Conservation (phyloP, 2,113 vertebrate genomes). For the Saguinus imperator region DNA sequence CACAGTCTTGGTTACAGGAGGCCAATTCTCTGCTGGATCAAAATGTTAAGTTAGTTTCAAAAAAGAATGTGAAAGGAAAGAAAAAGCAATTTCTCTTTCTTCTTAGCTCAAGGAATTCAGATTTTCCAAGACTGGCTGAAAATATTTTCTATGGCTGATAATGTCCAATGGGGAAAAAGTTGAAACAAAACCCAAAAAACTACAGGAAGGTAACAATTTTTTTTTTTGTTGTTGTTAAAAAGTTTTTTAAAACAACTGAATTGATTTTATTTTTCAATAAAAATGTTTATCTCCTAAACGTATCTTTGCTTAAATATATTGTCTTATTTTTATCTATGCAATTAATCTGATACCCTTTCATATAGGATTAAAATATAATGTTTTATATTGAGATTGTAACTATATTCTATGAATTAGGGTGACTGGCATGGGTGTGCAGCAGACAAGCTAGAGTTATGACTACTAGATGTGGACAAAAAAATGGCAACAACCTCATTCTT, state of each 20-base stretch:
- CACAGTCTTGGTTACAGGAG: conserved; percentile 49
- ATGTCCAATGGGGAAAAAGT: neutral
- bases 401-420: neutral
- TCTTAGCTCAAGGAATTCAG: conserved; percentile 27
- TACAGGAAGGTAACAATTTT: neutral
- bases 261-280: neutral
- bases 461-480: conserved; percentile 1
- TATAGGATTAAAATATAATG: neutral
- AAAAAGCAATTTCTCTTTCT: conserved; percentile 52
- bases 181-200: neutral
- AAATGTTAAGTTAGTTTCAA: conserved; percentile 62
- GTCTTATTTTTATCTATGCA: conserved; percentile 2
- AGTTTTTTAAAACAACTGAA: neutral
- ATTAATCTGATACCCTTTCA: conserved; percentile 36
- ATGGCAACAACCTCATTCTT: conserved; percentile 36
- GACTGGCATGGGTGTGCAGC: neutral
- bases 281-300: neutral
- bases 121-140: conserved; percentile 9
- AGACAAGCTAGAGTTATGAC: neutral
- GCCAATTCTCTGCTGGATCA: conserved; percentile 54
- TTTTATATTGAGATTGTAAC: conserved; percentile 24
- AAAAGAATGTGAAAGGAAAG: conserved; percentile 35
- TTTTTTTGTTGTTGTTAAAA: conserved; percentile 3
- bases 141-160: conserved; percentile 23
- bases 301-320: neutral